These are phyloP conservation scores for Lepisosteus osseus DNA, from an alignment of 2,113 vertebrate species.

Conservation along the genomic window DNA sequence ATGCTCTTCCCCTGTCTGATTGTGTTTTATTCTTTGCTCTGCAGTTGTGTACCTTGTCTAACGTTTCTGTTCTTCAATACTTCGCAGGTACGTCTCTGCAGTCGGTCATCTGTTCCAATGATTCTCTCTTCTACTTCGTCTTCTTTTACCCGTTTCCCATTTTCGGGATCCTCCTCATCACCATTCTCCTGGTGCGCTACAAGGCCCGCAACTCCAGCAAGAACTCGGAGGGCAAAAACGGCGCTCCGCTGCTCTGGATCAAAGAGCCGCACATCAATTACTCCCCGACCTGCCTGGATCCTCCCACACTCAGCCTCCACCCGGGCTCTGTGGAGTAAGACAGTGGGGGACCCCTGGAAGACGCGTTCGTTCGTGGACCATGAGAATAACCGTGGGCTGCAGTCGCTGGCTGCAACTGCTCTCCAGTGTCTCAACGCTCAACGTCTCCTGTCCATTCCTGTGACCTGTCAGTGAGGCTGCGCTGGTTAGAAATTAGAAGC, in stretches of 20 bases:
- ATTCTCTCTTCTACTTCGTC: conserved; percentile 93
- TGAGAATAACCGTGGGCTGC: conserved; percentile 53
- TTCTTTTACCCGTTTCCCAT: conserved; percentile 98
- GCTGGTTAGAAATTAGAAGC: background rate
- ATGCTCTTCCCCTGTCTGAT: background rate
- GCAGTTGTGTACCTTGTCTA: background rate
- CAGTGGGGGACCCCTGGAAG: background rate
- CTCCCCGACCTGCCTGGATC: conserved; percentile 95
- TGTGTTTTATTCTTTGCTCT: conserved; percentile 19
- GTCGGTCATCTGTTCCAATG: conserved; percentile 89
- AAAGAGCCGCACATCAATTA: conserved; percentile 98
- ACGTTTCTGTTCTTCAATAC: conserved; percentile 22
- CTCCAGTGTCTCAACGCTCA: conserved; percentile 27
- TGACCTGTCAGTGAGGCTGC: background rate
- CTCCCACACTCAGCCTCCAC: conserved; percentile 92
- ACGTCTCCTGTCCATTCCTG: conserved; percentile 16
- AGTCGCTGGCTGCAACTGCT: conserved; percentile 46
- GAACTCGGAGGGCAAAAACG: conserved; percentile 93
- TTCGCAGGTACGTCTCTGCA: conserved; percentile 79
- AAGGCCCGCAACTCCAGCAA: conserved; percentile 86
- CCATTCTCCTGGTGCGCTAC: conserved; percentile 90
- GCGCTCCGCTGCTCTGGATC: conserved; percentile 96
- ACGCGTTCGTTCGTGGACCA: conserved; percentile 20
- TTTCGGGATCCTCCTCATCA: conserved; percentile 91
- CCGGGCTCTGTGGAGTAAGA: conserved; percentile 91